Percentiles rank a stretch among this genome's conserved stretches.
These are phyloP conservation scores for Aphelenchoides bicaudatus DNA, from an alignment of 2,888 invertebrate genomes.

Conservation along the genomic window DNA sequence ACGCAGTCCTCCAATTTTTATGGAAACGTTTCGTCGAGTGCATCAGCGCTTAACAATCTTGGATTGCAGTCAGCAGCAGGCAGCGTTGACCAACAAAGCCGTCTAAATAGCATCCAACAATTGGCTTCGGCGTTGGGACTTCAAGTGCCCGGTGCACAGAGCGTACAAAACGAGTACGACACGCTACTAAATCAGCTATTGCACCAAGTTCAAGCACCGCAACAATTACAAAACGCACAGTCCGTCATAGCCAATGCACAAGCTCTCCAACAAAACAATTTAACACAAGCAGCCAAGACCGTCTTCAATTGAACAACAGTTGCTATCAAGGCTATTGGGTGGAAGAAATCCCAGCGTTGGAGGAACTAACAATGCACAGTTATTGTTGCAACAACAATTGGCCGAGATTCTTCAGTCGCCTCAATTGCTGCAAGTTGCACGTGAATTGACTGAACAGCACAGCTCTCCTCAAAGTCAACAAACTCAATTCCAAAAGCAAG, in stretches of 20 bases:
- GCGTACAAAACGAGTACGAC: conserved; percentile 1
- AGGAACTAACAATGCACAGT: background rate
- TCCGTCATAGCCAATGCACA: background rate
- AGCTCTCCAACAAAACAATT: conserved; percentile 3
- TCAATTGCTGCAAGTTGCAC: too few species aligned
- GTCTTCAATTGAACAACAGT: background rate
- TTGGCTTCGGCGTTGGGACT: background rate
- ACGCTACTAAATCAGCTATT: background rate
- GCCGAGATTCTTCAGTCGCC: background rate
- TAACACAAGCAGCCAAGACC: background rate
- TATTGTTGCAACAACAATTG: conserved; percentile 2
- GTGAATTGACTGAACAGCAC: too few species aligned
- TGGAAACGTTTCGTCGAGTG: conserved; percentile 9
- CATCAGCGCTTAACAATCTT: background rate
- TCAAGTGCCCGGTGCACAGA: background rate
- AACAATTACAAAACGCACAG: conserved; percentile 9
- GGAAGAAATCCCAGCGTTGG: background rate
- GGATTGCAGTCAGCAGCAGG: background rate
- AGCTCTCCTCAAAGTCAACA: too few species aligned
- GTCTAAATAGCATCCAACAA: background rate
- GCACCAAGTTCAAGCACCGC: background rate
- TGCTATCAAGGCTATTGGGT: background rate
- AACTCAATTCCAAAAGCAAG: background rate
- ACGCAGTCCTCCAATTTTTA: background rate
- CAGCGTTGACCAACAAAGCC: background rate